These are phyloP conservation scores for Eueremaeus valkanovi DNA, from an alignment of 2,888 invertebrate genomes.

Conservation along the genomic window DNA sequence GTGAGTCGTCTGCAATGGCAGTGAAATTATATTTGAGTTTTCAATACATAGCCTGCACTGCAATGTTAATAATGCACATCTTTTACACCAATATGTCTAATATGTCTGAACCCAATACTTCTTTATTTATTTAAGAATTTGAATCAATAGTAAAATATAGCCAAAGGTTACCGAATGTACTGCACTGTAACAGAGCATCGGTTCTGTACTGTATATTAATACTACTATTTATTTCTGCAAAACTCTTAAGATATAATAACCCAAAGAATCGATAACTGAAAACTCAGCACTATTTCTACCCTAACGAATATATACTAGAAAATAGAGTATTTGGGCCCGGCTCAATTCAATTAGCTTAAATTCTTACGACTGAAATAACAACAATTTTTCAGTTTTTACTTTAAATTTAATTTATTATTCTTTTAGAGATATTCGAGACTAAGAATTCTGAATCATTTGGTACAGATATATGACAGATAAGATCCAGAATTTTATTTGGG, in stretches of 20 bases:
- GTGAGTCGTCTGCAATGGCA: background rate
- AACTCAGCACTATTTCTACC: background rate
- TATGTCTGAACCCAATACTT: slow-evolving; percentile 21
- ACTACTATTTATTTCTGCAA: background rate
- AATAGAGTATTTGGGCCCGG: no score
- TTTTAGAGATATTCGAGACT: no score
- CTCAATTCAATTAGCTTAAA: background rate
- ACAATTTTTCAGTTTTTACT: background rate
- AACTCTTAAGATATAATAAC: slow-evolving; percentile 17
- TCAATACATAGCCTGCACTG: background rate
- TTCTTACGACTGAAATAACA: background rate
- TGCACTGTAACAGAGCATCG: no score
- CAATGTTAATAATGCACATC: slow-evolving; percentile 14
- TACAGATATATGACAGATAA: no score
- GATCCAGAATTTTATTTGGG: no score
- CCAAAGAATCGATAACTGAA: background rate
- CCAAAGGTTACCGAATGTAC: no score
- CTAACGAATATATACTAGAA: no score
- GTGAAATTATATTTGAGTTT: background rate
- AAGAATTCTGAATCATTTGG: no score
- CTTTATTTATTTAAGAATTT: slow-evolving; percentile 31
- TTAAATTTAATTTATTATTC: no score
- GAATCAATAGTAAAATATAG: slow-evolving; percentile 6
- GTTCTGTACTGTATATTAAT: background rate
- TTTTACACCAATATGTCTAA: slow-evolving; percentile 24